phyloP scores from a whole-genome alignment of 1,140 invertebrate species.

The Sitophilus oryzae region DNA sequence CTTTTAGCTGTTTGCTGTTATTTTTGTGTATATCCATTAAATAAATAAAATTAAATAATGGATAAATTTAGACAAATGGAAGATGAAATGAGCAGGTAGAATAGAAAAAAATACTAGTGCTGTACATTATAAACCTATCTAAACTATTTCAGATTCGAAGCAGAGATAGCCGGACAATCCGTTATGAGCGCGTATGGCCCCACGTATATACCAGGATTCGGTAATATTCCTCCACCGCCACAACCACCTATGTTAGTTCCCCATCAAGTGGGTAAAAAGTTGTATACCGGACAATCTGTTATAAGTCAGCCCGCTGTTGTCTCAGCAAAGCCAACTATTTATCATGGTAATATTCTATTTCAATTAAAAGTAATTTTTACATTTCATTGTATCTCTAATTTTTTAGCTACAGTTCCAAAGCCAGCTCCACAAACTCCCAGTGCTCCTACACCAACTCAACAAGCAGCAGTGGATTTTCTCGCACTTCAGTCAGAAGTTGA shows the following conservation, averaged over 20 bases:
- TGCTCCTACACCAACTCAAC: constrained; percentile 39
- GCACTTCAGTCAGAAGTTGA: constrained; percentile 58
- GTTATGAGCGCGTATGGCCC: constrained; percentile 54
- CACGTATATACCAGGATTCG: constrained; percentile 46
- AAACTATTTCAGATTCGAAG: constrained; percentile 62
- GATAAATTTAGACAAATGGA: constrained; percentile 52
- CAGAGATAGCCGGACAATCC: constrained; percentile 73
- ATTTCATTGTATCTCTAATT: neutral
- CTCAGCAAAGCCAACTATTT: constrained; percentile 57
- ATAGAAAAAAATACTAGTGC: constrained; percentile 16
- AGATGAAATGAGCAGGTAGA: constrained; percentile 75
- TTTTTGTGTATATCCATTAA: too few relatives aligned
- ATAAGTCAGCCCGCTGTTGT: constrained; percentile 54
- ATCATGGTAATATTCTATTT: constrained; percentile 37
- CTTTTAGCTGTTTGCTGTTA: too few relatives aligned
- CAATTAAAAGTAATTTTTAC: too few relatives aligned
- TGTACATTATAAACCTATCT: constrained; percentile 7
- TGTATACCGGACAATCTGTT: constrained; percentile 38
- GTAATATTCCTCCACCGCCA: constrained; percentile 49
- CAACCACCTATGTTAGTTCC: constrained; percentile 53
- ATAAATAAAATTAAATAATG: too few relatives aligned
- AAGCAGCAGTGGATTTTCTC: constrained; percentile 52
- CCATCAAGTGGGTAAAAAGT: constrained; percentile 51
- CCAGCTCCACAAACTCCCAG: constrained; percentile 42
- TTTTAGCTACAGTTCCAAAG: constrained; percentile 43